Percentiles rank a stretch among this genome's conserved stretches.
These are phyloP conservation scores for Talpa occidentalis DNA, from an alignment of 2,113 vertebrate genomes.

Conservation along the genomic window DNA sequence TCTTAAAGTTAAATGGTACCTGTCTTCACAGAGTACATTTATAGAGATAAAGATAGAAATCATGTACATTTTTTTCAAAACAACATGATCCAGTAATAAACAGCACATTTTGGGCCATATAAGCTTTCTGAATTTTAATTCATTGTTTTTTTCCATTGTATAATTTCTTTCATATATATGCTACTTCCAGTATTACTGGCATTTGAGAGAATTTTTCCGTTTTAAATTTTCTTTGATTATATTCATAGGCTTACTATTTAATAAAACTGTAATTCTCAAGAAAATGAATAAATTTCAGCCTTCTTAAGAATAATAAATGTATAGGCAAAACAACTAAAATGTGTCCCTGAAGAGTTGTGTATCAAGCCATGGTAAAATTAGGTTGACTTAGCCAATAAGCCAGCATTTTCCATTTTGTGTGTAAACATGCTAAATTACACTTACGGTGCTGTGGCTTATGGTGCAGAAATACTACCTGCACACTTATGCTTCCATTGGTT, in stretches of 20 bases:
- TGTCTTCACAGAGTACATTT: neutral
- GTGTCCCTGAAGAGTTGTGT: neutral
- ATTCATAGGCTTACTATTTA: neutral
- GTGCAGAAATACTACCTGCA: neutral
- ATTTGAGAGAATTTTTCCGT: neutral
- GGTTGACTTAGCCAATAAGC: neutral
- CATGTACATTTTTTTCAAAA: constrained; percentile 18
- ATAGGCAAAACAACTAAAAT: neutral
- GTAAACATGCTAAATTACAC: neutral
- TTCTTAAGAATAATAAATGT: neutral
- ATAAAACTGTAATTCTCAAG: too few relatives aligned
- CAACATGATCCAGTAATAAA: neutral
- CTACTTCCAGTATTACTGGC: constrained; percentile 5
- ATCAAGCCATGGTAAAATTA: neutral
- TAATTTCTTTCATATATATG: neutral
- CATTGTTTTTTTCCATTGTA: neutral
- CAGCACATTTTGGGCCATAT: neutral
- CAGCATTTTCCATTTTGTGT: neutral
- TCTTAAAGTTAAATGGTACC: neutral
- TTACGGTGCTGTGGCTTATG: neutral
- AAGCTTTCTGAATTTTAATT: constrained; percentile 1
- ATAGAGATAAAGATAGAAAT: neutral
- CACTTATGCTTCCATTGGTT: neutral
- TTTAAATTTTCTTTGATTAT: constrained; percentile 6
- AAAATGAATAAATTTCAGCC: constrained; percentile 11